A percentile compares a stretch with the other conserved stretches of the same genome.
Conservation (phyloP, 2,113 vertebrate species). For the Malurus cyaneus region DNA sequence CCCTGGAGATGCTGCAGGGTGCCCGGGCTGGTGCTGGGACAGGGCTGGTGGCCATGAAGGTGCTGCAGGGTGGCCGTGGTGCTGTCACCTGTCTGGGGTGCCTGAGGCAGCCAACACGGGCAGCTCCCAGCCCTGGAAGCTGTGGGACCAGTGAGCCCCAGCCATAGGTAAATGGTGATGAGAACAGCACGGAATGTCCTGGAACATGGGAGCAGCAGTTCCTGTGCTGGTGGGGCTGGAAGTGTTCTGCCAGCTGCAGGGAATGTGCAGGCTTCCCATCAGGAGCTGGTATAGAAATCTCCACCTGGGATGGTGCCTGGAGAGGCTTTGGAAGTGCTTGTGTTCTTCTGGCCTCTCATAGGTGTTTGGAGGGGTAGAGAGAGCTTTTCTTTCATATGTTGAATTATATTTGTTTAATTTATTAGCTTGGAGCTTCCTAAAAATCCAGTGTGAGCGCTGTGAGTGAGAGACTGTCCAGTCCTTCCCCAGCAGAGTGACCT, state of each 20-base stretch:
- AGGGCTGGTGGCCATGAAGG: too few species aligned
- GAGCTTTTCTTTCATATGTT: background rate
- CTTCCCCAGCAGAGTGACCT: background rate
- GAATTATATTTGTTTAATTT: background rate
- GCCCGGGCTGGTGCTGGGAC: too few species aligned
- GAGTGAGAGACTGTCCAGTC: background rate
- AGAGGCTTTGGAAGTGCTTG: background rate
- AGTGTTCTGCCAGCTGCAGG: background rate
- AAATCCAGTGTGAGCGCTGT: background rate
- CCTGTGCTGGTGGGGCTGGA: background rate
- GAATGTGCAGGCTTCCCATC: background rate
- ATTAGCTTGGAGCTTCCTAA: background rate
- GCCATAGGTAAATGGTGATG: background rate
- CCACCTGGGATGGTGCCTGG: background rate
- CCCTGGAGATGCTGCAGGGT: too few species aligned
- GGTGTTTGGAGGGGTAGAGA: background rate
- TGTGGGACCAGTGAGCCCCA: background rate
- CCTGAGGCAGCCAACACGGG: background rate
- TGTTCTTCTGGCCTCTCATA: fast-evolving
- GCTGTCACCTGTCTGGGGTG: fast-evolving
- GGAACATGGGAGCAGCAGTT: background rate
- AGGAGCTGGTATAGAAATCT: background rate
- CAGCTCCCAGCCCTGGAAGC: background rate
- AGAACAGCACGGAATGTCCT: fast-evolving
- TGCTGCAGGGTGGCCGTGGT: too few species aligned